Base-by-base conservation (phyloP, 1,140 invertebrate species). In the Hydropsyche tenuis region DNA sequence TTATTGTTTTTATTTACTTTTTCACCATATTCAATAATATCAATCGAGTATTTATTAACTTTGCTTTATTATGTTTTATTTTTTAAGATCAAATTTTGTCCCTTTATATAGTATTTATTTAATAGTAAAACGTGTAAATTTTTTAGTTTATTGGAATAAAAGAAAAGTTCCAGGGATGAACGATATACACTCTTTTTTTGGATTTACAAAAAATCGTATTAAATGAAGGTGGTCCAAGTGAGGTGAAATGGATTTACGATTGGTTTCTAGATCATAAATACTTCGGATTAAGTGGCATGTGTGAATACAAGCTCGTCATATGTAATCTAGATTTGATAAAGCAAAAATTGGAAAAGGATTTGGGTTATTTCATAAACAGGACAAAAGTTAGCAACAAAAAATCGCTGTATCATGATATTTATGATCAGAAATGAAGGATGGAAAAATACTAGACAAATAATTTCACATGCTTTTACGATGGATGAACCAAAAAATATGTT, bases 291-390 rank as follows among this genome's bases (percentile, higher is more conserved):
- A 87, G 84, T 75, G 77, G 82, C 27, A 81, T 81, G 12, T 73
- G 79, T 22, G 72, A 76, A 23, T 88, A 88, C 0, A 78, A 80
- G n/a, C 72, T 88, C 6, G 75, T 89, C 3, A 73, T 88, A 0
- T 77, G 82, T 6, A 87, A 89, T 80, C 83, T 85, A 9, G 85
- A 87, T 20, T 60, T 88, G 3, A 82, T 87, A 2, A 87, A 87
- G 73, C 63, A 80, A n/a, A 83, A 90, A 30, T 74, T 88, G 0
- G 80, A 88, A 0, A 86, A 85, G 77, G 85, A 89, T 79, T 89
- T 88, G 72, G 37, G 85, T n/a, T 77, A 82, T 73, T 89, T 89
- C 75, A 69, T 78, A 0, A 80, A 87, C 75, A 79, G 85, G 65
- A 7, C n/a, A n/a, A 0, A 62, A 73, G 18, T 64, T 53, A 12